phyloP scores from a whole-genome alignment of 2,888 invertebrate genomes.

The Euclidia mi region DNA sequence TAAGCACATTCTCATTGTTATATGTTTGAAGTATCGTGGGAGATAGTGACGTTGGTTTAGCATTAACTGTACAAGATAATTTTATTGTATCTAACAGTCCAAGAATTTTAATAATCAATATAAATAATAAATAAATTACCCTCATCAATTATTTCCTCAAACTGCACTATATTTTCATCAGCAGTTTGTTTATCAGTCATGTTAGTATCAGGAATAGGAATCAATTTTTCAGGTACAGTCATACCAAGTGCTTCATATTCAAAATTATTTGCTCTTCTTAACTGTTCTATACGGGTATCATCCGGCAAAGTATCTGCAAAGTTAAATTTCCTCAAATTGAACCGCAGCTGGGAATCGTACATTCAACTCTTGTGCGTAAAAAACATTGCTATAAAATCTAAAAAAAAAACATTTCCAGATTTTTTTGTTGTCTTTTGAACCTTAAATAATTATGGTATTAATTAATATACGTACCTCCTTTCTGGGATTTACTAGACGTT shows the following conservation, averaged over 20 bases:
- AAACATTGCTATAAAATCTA: too few relatives aligned
- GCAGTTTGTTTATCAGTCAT: conserved; percentile 13
- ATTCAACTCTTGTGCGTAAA: too few relatives aligned
- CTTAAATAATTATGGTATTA: too few relatives aligned
- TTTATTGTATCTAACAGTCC: conserved; percentile 3
- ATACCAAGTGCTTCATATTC: conserved; percentile 21
- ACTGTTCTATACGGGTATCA: conserved; percentile 17
- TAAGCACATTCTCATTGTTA: conserved; percentile 17
- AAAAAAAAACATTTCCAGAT: too few relatives aligned
- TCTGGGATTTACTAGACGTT: too few relatives aligned
- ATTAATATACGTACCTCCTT: too few relatives aligned
- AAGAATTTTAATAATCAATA: conserved; percentile 10
- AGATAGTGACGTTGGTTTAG: conserved; percentile 10
- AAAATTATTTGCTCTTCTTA: conserved; percentile 19
- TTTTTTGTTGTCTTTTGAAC: too few relatives aligned
- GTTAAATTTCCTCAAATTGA: conserved; percentile 12
- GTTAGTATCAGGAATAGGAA: conserved; percentile 21
- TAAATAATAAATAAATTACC: conserved; percentile 8
- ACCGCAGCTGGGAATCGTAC: conserved; percentile 8
- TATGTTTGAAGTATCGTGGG: conserved; percentile 20
- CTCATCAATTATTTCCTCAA: conserved; percentile 19
- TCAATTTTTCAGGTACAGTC: conserved; percentile 14
- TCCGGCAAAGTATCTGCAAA: conserved; percentile 18
- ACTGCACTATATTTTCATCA: conserved; percentile 20
- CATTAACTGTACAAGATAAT: conserved; percentile 11